Percentiles rank a stretch among this genome's conserved stretches.
Conservation (phyloP, 2,797 vertebrate genomes). For the Amphiprion clarkii region DNA sequence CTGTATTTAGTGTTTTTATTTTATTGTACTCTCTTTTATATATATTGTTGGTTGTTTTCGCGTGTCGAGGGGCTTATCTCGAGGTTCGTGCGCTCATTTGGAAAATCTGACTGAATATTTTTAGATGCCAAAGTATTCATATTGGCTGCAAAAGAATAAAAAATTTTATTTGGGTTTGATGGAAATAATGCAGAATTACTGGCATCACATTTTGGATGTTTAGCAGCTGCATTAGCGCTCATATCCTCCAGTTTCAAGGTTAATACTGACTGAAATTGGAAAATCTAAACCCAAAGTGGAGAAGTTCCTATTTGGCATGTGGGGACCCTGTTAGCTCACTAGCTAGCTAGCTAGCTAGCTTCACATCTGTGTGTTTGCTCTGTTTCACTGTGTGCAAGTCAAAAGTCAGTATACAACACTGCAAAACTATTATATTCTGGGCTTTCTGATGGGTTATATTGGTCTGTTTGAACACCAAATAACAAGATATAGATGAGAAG, state of each 20-base stretch:
- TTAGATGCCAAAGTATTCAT: not conserved
- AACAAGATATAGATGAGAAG: not conserved
- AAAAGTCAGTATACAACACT: not conserved
- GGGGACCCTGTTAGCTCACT: conserved; percentile 3
- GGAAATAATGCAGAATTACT: not conserved
- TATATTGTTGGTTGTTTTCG: conserved; percentile 58
- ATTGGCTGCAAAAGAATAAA: not conserved
- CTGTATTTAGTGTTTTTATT: conserved; percentile 59
- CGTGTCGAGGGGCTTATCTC: not conserved
- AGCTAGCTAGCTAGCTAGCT: not conserved
- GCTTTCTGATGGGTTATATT: conserved; percentile 1
- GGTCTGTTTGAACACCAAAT: not conserved
- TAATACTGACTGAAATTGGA: conserved; percentile 10
- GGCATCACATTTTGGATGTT: not conserved
- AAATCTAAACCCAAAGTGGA: not conserved
- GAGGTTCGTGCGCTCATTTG: conserved; percentile 5
- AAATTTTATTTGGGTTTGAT: not conserved
- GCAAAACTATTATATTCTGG: conserved; percentile 5
- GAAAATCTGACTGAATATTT: conserved; percentile 1
- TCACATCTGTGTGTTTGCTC: conserved; percentile 6
- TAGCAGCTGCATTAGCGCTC: not conserved
- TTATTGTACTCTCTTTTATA: conserved; percentile 61
- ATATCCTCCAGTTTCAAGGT: not conserved
- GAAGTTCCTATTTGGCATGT: conserved; percentile 15
- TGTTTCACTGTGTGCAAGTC: conserved; percentile 14